Base-by-base conservation (phyloP, 92 coral and sea anemone genomes). In the Porites divaricata region DNA sequence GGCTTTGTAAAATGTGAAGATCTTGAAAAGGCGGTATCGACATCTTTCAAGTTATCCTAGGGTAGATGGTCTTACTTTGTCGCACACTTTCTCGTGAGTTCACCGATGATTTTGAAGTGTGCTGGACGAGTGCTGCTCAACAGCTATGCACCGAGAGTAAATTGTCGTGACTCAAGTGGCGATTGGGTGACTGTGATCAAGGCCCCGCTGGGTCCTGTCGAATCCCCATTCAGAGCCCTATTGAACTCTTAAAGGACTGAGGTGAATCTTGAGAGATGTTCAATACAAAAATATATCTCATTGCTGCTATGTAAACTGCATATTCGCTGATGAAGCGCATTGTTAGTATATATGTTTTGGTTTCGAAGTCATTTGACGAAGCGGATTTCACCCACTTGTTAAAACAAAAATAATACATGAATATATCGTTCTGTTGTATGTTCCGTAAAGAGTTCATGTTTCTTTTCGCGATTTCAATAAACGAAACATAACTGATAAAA, bases 1-100 rank as follows among this genome's bases (percentile, higher is more conserved):
- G 91, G 74, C 87, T 87, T 72, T 91, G 94, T 83, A 91, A 65
- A 68, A 86, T 89, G 54, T 91, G 91, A 48, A 91, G 86, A 75
- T 91, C 94, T 74, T 87, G 94, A 78, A 91, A 91, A 69, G 74
- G 87, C 70, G 87, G 82, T 85, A 91, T 79, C 57, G 86, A 72
- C 86, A 82, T 82, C 20, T 63, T 73, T 35, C 4, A 35, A 35
- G 66, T 65, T 67, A 45, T 12, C 79, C 67, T 41, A 35, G 7
- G 35, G 23, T 15, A 17, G 63, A 41, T 72, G 11, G 62, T 7
- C 17, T 35, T 48, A 49, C 12, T 16, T 63, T 22, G 7, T 23
- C 63, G 62, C 72, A 62, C 73, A 35, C 57, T 82, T 54, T 50
- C 72, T 22, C 17, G 59, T 54, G 62, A 63, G 86, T 45, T 63